phyloP scores from a whole-genome alignment of 2,113 vertebrate genomes.

The Archocentrus centrarchus region DNA sequence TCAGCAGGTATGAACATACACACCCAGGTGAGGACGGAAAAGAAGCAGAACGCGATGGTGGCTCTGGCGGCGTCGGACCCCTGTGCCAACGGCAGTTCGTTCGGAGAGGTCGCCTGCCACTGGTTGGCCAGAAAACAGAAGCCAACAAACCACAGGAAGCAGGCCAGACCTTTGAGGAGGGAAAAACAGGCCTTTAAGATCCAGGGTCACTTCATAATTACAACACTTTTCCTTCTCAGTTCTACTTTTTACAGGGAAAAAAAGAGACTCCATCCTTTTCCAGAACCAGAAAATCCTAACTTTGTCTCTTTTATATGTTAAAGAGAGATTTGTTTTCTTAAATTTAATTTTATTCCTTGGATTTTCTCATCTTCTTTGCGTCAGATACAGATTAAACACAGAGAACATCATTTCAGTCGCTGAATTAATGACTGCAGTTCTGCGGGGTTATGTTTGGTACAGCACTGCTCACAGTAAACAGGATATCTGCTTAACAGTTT shows the following conservation, averaged over 20 bases:
- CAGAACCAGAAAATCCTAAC: not conserved
- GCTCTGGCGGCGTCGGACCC: conserved; percentile 90
- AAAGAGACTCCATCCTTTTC: not conserved
- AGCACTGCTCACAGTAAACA: not conserved
- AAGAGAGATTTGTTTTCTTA: not conserved
- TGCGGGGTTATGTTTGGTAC: not conserved
- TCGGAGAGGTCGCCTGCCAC: conserved; percentile 79
- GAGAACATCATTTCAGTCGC: not conserved
- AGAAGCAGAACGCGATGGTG: conserved; percentile 86
- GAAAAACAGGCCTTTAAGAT: not conserved
- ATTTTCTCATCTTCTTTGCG: not conserved
- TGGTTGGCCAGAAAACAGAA: conserved; percentile 85
- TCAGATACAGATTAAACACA: not conserved
- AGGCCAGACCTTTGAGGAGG: conserved; percentile 62
- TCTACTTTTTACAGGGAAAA: not conserved
- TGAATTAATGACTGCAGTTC: not conserved
- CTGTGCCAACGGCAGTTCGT: conserved; percentile 81
- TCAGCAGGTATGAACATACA: conserved; percentile 29
- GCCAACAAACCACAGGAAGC: conserved; percentile 83
- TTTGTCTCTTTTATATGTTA: not conserved
- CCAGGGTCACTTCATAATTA: not conserved
- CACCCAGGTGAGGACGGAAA: conserved; percentile 94
- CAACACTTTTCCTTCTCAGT: not conserved
- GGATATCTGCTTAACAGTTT: not conserved
- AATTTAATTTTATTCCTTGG: not conserved